A percentile compares a stretch with the other conserved stretches of the same genome.
phyloP scores from a whole-genome alignment of 2,888 invertebrate genomes.

The Theretra japonica region DNA sequence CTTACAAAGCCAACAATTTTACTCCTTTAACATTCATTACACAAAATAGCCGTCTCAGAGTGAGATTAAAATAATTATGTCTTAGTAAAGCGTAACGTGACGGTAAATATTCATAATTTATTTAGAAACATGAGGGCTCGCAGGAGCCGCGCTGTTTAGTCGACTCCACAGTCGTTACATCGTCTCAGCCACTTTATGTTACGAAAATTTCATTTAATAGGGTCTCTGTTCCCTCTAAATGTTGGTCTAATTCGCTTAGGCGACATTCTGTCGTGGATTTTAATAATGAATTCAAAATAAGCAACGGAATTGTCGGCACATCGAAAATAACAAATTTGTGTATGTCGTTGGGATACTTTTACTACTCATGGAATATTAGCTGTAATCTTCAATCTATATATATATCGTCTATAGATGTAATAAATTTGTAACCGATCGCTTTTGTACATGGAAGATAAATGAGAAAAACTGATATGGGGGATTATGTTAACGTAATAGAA shows the following conservation, averaged over 20 bases:
- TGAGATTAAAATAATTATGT: conserved; percentile 79
- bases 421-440: no score
- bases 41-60: conserved; percentile 69
- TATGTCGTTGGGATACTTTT: neutral
- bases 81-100: conserved; percentile 74
- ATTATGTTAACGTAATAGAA: no score
- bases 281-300: conserved; percentile 34
- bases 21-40: conserved; percentile 71
- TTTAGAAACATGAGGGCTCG: conserved; percentile 75
- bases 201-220: conserved; percentile 74
- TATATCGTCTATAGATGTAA: no score
- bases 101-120: conserved; percentile 81
- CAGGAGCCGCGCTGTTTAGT: conserved; percentile 61
- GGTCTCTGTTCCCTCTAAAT: conserved; percentile 65
- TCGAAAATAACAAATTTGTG: neutral
- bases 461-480: no score
- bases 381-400: no score
- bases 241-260: conserved; percentile 62
- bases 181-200: conserved; percentile 71
- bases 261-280: conserved; percentile 41
- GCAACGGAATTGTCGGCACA: conserved; percentile 20
- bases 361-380: neutral
- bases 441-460: no score
- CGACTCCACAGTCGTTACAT: conserved; percentile 61
- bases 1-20: conserved; percentile 44